Evolutionary conservation across 64 coral and sea anemone genomes (phyloP), one percentile per base, ranked within the genome.

Genomic region (Montipora sp.): DNA sequence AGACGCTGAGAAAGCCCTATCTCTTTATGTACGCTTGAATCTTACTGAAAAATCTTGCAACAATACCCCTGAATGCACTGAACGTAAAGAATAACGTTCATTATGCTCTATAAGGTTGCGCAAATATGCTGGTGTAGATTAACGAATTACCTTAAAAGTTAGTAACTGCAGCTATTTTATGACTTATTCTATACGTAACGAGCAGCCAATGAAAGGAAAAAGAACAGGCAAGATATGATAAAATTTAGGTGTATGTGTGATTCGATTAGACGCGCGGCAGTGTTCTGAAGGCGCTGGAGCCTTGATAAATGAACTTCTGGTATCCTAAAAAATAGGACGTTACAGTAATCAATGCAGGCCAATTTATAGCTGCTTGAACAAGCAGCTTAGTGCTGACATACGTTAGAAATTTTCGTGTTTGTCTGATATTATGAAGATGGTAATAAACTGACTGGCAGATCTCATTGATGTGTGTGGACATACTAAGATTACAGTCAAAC

Each of bases 401-500:
- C 15, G 3, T 81, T 81, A 81, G n/a, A 19, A 81, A 48, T 19
- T 81, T 81, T n/a, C 79, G 13, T 43, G 57, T 81, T 51, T 13
- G 79, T 50, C 24, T 81, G 47, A 81, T 81, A 50, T 81, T 81
- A 58, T 55, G 57, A n/a, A 81, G 45, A 81, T 81, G 47, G 57
- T 51, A 81, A 78, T 47, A 78, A 15, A 78, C 77, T 43, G 77
- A 78, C 49, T 49, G 77, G 3, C 23, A 78, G 23, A 78, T 78
- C 77, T 2, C 2, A 59, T 59, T 59, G 57, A 59, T 59, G 7
- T 59, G 57, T 59, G 57, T 59, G 57, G 57, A 59, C 57, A 59
- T 59, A 59, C 57, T 59, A 13, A 59, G 57, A 59, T 59, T 59
- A 59, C 57, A 59, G 0, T 59, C 57, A 13, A 7, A 59, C 57